phyloP scores from a whole-genome alignment of 2,888 invertebrate species.

The Caenorhabditis sp. region DNA sequence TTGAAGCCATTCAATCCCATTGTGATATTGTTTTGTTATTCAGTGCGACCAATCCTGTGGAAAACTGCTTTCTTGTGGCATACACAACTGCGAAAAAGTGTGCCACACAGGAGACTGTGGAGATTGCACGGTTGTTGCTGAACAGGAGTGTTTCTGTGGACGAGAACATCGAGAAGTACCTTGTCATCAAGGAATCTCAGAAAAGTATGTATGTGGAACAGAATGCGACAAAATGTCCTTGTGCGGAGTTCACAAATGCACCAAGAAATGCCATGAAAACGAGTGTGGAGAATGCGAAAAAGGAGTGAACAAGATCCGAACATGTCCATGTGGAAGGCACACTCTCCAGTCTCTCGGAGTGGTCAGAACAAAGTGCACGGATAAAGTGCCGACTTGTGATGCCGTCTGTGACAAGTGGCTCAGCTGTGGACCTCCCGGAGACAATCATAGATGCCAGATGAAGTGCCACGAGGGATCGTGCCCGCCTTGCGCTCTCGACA shows the following conservation, averaged over 20 bases:
- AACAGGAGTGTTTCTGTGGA: conserved; percentile 87
- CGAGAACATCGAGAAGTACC: conserved; percentile 83
- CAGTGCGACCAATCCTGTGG: conserved; percentile 87
- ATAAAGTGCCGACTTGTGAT: conserved; percentile 89
- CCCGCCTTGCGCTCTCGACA: conserved; percentile 86
- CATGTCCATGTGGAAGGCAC: conserved; percentile 88
- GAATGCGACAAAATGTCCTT: conserved; percentile 72
- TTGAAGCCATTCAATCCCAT: background rate
- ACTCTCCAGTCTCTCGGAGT: conserved; percentile 80
- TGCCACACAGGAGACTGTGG: conserved; percentile 89
- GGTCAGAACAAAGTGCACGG: conserved; percentile 83
- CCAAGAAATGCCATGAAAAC: conserved; percentile 76
- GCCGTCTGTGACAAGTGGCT: conserved; percentile 84
- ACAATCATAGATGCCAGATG: conserved; percentile 85
- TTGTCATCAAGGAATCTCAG: conserved; percentile 83
- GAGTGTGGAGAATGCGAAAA: conserved; percentile 84
- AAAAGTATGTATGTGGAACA: conserved; percentile 45
- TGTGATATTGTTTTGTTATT: conserved; percentile 79
- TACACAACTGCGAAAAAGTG: conserved; percentile 85
- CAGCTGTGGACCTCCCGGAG: conserved; percentile 82
- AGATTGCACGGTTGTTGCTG: conserved; percentile 84
- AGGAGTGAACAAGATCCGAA: conserved; percentile 83
- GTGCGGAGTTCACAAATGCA: conserved; percentile 84
- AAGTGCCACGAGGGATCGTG: conserved; percentile 86
- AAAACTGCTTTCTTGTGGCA: conserved; percentile 86